Percentiles rank a stretch among this genome's conserved stretches.
Evolutionary conservation across 2,888 invertebrate genomes (phyloP).

Genomic region (Diadromus collaris): DNA sequence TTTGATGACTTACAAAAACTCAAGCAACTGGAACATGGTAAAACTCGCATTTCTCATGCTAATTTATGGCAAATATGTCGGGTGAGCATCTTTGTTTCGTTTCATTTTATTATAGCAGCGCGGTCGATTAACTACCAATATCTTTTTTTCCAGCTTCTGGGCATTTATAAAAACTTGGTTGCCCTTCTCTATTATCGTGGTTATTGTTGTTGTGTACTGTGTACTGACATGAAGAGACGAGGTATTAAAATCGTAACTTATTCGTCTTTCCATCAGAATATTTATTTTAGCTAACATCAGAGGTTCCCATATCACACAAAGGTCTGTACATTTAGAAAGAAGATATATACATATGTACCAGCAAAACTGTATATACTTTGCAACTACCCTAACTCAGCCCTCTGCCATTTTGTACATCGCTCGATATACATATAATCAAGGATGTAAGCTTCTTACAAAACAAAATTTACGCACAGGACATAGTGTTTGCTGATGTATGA

Average conservation of each 20-base stretch:
- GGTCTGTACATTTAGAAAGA: constrained; percentile 1
- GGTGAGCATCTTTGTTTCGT: constrained; percentile 79
- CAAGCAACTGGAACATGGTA: constrained; percentile 95
- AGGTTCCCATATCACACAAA: background rate
- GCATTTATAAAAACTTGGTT: constrained; percentile 92
- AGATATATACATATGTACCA: background rate
- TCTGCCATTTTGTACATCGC: background rate
- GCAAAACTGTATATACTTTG: background rate
- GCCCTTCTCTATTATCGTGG: constrained; percentile 85
- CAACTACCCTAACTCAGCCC: background rate
- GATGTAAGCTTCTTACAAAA: constrained; percentile 1
- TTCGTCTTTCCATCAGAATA: background rate
- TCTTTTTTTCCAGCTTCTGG: constrained; percentile 81
- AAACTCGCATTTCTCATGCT: constrained; percentile 90
- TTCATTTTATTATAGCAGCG: background rate
- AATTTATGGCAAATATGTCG: constrained; percentile 90
- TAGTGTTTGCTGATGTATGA: background rate
- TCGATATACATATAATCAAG: background rate
- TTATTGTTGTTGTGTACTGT: constrained; percentile 64
- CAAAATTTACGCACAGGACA: background rate
- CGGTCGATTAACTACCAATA: background rate
- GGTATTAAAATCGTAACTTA: background rate
- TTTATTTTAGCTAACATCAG: constrained; percentile 1
- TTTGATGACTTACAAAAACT: constrained; percentile 92
- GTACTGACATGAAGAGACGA: constrained; percentile 22